phyloP scores from a whole-genome alignment of 2,888 invertebrate genomes.

The Scaptomyza parva region DNA sequence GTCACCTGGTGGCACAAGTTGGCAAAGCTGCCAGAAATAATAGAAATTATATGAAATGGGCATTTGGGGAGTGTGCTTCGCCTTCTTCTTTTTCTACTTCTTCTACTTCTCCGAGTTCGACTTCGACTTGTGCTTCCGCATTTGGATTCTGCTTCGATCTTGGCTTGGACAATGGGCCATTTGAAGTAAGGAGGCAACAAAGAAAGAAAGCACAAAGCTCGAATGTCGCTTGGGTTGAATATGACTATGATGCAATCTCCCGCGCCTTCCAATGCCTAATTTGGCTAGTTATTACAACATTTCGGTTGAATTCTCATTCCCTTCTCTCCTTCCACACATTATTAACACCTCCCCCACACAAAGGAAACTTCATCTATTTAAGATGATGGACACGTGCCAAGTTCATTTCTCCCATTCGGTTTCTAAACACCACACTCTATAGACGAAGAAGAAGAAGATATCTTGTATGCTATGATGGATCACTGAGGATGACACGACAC shows the following conservation, averaged over 20 bases:
- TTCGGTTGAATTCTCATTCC: constrained; percentile 35
- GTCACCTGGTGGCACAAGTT: constrained; percentile 73
- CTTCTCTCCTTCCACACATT: constrained; percentile 26
- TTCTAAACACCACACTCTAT: constrained; percentile 10
- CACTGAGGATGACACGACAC: constrained; percentile 76
- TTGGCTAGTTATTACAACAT: constrained; percentile 67
- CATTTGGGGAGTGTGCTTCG: constrained; percentile 71
- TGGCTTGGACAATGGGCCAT: constrained; percentile 68
- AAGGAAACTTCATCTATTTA: constrained; percentile 38
- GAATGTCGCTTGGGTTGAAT: constrained; percentile 35
- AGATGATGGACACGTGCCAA: constrained; percentile 75
- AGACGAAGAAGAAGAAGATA: constrained; percentile 24
- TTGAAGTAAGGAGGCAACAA: constrained; percentile 27
- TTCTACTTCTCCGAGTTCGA: constrained; percentile 64
- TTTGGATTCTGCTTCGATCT: constrained; percentile 44
- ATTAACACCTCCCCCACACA: constrained; percentile 59
- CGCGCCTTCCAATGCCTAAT: constrained; percentile 58
- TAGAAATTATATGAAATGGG: constrained; percentile 78
- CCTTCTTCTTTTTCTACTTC: constrained; percentile 48
- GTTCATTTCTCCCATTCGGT: constrained; percentile 58
- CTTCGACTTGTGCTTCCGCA: constrained; percentile 69
- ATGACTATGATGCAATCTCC: constrained; percentile 52
- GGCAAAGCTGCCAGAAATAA: constrained; percentile 74
- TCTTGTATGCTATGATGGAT: constrained; percentile 72
- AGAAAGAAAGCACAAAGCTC: constrained; percentile 9